Evolutionary conservation across 2,113 vertebrate species (phyloP).

Genomic region (Amblyopsis rosae): DNA sequence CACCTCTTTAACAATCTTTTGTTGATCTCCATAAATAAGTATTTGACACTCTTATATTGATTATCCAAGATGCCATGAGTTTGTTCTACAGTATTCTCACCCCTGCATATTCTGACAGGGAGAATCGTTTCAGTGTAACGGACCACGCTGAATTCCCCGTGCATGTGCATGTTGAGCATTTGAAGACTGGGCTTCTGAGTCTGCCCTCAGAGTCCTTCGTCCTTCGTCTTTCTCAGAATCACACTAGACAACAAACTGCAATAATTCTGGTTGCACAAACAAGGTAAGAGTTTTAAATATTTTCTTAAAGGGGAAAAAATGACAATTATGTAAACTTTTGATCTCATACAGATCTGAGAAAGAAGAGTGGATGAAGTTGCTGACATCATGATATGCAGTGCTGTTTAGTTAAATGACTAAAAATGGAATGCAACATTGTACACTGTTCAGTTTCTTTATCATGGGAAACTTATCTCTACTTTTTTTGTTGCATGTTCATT

Average conservation of each 20-base stretch:
- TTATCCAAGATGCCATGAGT: background rate
- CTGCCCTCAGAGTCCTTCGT: constrained; percentile 70
- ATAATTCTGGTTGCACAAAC: constrained; percentile 67
- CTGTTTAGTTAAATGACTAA: no score
- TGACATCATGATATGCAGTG: constrained; percentile 36
- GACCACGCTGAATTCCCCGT: constrained; percentile 71
- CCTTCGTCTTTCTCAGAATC: constrained; percentile 67
- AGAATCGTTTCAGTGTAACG: constrained; percentile 67
- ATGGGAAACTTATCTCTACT: no score
- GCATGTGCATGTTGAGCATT: constrained; percentile 55
- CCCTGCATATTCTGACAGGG: constrained; percentile 44
- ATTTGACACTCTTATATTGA: background rate
- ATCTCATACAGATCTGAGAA: constrained; percentile 53
- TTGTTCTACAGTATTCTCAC: background rate
- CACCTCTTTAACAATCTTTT: constrained; percentile 78
- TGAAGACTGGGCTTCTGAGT: constrained; percentile 62
- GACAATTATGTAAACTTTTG: background rate
- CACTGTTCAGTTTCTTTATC: no score
- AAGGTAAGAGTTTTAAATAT: constrained; percentile 43
- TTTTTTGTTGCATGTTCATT: no score
- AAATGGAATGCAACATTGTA: no score
- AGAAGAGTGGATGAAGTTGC: constrained; percentile 55
- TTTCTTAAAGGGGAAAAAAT: background rate
- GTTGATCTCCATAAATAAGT: constrained; percentile 73
- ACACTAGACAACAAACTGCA: constrained; percentile 46